A percentile compares a stretch with the other conserved stretches of the same genome.
Conservation (phyloP, 2,888 invertebrate genomes). For the Oegoconia quadripuncta region DNA sequence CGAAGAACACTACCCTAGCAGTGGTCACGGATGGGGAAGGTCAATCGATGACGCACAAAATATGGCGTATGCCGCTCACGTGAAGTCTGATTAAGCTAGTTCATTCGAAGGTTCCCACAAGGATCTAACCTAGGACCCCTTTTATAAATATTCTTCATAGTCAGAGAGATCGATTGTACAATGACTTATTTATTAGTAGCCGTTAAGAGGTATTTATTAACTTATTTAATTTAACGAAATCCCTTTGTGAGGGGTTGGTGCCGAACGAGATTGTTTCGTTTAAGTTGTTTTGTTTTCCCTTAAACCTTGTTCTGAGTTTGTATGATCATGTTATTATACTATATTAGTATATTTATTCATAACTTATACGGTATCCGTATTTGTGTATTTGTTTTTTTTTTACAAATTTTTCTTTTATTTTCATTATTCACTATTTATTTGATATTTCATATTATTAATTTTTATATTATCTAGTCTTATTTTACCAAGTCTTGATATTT, state of each 20-base stretch:
- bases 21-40: constrained; percentile 84
- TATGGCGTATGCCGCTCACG: constrained; percentile 80
- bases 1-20: constrained; percentile 74
- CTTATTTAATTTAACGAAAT: constrained; percentile 50
- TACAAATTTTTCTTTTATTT: constrained; percentile 33
- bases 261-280: constrained; percentile 25
- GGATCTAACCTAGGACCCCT: constrained; percentile 35
- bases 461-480: constrained; percentile 55
- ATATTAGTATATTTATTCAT: constrained; percentile 62
- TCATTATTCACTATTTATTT: constrained; percentile 22
- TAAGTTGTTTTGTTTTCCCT: constrained; percentile 63
- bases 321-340: constrained; percentile 63
- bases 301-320: constrained; percentile 64
- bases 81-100: constrained; percentile 52
- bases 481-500: constrained; percentile 48
- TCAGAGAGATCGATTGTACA: constrained; percentile 19
- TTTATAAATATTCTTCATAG: constrained; percentile 27
- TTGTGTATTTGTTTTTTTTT: constrained; percentile 64
- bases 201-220: constrained; percentile 64
- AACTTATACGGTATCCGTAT: constrained; percentile 75
- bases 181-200: constrained; percentile 59
- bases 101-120: constrained; percentile 23
- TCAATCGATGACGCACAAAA: constrained; percentile 75
- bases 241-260: constrained; percentile 56
- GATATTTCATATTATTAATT: constrained; percentile 32